Base-by-base conservation (phyloP, 2,797 vertebrate species). In the Botia almorhae region DNA sequence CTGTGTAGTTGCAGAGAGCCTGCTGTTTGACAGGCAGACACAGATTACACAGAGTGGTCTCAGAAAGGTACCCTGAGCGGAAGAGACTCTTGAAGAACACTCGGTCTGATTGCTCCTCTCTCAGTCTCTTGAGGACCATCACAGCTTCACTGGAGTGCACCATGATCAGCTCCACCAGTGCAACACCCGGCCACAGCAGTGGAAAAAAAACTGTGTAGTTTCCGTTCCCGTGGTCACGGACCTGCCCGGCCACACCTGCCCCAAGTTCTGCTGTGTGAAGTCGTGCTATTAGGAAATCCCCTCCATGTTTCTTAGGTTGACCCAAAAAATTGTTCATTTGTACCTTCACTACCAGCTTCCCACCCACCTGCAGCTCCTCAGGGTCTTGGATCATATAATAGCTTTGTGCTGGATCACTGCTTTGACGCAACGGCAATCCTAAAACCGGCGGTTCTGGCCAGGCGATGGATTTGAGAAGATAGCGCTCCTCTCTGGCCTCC, bases 31-130 rank as follows among this genome's bases (percentile, higher is more conserved):
- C 85, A 7, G 95, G 91, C 81, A 99, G 91, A 89, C 96, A 99
- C 82, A 98, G 83, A 23, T 99, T 98, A 84, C 98, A 99, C 85
- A 95, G 85, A 0, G 96, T 98, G 0, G 95, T 97, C 91, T 99
- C 97, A 0, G 95, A 96, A 71, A 92, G 33, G 71, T 92, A 94
- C 16, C 96, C 96, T 23, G 96, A 93, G 63, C 95, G 96, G 81
- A 97, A 99, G 0, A 96, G 90, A 88, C 98, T 98, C 89, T 98
- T 97, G 88, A 99, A 99, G 85, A 92, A 98, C 51, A 99, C 97
- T 2, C 97, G 93, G 85, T 99, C 96, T 0, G 97, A 95, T 17
- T 90, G 94, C 46, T 97, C 95, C 84, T 98, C 94, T 76, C 95
- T 93, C 68, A 99, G 90, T 14, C 93, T 91, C 74, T 90, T 91